These are phyloP conservation scores for Notocelia uddmanniana DNA, from an alignment of 2,888 invertebrate genomes.

Conservation along the genomic window DNA sequence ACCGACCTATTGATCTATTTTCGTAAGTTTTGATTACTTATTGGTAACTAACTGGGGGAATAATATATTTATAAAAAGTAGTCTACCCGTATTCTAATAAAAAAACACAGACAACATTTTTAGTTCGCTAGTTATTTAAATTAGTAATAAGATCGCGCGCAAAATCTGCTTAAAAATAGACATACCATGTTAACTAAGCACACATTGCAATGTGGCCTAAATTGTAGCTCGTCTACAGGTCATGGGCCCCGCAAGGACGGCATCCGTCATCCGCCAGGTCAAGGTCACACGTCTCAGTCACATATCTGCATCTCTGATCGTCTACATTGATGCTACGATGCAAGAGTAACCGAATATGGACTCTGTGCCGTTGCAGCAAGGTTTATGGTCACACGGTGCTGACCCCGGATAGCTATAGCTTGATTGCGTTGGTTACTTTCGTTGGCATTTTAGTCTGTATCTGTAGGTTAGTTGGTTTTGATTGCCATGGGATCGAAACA, in stretches of 20 bases:
- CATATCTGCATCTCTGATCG: slow-evolving; percentile 82
- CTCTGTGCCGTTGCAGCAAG: slow-evolving; percentile 56
- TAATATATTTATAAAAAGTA: too few species aligned
- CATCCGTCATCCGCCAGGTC: slow-evolving; percentile 80
- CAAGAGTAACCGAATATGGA: slow-evolving; percentile 62
- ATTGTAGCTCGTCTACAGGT: slow-evolving; percentile 62
- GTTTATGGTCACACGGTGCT: slow-evolving; percentile 61
- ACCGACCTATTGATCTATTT: too few species aligned
- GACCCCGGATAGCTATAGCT: slow-evolving; percentile 67
- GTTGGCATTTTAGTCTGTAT: slow-evolving; percentile 66
- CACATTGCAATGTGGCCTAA: slow-evolving; percentile 44
- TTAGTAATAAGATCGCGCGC: background rate
- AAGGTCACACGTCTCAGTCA: slow-evolving; percentile 79
- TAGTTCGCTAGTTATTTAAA: background rate
- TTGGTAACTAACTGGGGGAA: too few species aligned
- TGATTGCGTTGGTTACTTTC: slow-evolving; percentile 72
- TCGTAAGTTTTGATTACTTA: too few species aligned
- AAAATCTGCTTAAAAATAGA: slow-evolving; percentile 16
- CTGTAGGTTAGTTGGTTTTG: slow-evolving; percentile 39
- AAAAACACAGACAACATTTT: background rate
- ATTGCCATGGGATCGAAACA: background rate
- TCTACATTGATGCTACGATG: slow-evolving; percentile 74
- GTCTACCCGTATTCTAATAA: background rate
- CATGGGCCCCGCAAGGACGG: slow-evolving; percentile 82
- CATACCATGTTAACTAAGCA: slow-evolving; percentile 1